phyloP scores from a whole-genome alignment of 2,797 vertebrate species.

The Brachyalestes nurse region DNA sequence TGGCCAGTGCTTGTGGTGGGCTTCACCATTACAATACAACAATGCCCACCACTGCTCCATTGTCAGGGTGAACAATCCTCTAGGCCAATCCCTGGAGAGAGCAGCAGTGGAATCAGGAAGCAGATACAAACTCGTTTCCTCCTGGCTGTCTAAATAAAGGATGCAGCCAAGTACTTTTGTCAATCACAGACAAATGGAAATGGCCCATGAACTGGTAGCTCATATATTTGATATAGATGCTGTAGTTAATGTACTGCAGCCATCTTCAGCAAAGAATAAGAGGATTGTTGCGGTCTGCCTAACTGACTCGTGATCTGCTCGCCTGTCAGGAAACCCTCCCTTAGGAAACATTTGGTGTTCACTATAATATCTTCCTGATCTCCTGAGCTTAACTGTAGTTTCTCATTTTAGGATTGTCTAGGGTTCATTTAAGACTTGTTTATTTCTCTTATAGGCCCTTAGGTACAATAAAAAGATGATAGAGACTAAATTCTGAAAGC shows the following conservation, averaged over 20 bases:
- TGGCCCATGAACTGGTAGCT: not conserved
- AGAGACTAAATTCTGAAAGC: not conserved
- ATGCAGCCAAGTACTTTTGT: slow-evolving; percentile 42
- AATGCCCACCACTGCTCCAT: slow-evolving; percentile 71
- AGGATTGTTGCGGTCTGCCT: not conserved
- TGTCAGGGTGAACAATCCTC: slow-evolving; percentile 73
- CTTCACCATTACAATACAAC: slow-evolving; percentile 68
- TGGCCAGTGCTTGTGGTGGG: slow-evolving; percentile 48
- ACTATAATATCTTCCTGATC: not conserved
- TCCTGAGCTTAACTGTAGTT: not conserved
- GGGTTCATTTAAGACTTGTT: not conserved
- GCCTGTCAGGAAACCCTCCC: slow-evolving; percentile 1
- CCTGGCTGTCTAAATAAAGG: slow-evolving; percentile 69
- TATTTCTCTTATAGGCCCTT: not conserved
- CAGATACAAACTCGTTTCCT: slow-evolving; percentile 74
- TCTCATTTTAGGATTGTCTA: not conserved
- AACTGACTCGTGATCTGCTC: not conserved
- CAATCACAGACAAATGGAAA: slow-evolving; percentile 40
- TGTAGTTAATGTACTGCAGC: not conserved
- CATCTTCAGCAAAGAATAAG: not conserved
- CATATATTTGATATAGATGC: slow-evolving; percentile 4
- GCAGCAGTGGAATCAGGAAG: slow-evolving; percentile 68
- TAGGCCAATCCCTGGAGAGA: slow-evolving; percentile 59
- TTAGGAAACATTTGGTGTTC: not conserved
- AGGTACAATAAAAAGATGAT: not conserved